phyloP scores from a whole-genome alignment of 1,140 invertebrate genomes.

The Polypedilum vanderplanki region DNA sequence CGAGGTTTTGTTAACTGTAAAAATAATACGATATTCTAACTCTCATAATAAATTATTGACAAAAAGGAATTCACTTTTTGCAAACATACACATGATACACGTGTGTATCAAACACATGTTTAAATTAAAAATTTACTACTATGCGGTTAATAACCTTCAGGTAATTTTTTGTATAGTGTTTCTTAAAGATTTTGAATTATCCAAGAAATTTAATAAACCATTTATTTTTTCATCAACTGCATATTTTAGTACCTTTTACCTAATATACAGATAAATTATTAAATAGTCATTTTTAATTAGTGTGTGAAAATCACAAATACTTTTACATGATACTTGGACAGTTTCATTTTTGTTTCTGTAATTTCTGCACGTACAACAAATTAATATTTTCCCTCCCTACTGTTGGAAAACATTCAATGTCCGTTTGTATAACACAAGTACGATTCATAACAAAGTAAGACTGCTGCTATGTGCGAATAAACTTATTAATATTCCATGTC shows the following conservation, averaged over 20 bases:
- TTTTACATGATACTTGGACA: neutral
- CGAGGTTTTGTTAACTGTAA: neutral
- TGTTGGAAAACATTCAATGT: slow-evolving; percentile 3
- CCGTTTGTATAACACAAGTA: neutral
- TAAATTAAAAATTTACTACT: neutral
- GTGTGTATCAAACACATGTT: neutral
- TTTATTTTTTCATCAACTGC: no score
- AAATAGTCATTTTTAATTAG: neutral
- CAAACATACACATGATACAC: neutral
- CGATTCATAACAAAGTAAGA: slow-evolving; percentile 15
- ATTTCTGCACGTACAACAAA: slow-evolving; percentile 4
- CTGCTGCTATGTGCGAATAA: neutral
- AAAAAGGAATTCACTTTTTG: neutral
- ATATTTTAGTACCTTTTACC: no score
- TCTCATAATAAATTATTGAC: neutral
- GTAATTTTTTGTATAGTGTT: neutral
- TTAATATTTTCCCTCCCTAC: slow-evolving; percentile 1
- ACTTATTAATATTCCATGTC: slow-evolving; percentile 13
- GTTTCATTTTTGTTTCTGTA: no score
- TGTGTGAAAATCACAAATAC: neutral
- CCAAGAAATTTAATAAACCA: no score
- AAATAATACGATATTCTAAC: neutral
- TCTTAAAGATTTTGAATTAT: no score
- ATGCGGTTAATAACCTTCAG: neutral
- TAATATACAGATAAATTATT: neutral